A percentile compares a stretch with the other conserved stretches of the same genome.
Conservation (phyloP, 2,888 invertebrate genomes). For the Melinaea menophilus region DNA sequence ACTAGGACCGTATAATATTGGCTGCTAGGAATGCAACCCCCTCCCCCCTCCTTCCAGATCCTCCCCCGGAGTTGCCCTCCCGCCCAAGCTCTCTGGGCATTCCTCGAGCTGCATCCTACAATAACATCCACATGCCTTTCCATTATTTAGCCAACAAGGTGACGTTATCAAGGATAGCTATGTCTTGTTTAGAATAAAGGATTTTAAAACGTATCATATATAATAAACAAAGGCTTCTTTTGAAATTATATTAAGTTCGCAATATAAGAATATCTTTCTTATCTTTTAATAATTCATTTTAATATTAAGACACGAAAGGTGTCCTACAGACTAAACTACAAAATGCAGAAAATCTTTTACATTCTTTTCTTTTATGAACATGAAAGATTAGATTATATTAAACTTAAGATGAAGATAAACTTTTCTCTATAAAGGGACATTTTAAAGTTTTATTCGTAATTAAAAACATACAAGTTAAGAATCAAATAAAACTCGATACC, state of each 20-base stretch:
- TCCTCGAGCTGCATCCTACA: constrained; percentile 28
- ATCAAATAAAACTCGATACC: background rate
- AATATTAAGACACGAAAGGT: too few species aligned
- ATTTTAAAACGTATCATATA: background rate
- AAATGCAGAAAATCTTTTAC: too few species aligned
- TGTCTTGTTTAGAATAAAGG: constrained; percentile 7
- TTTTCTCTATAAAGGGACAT: too few species aligned
- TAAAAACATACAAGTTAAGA: background rate
- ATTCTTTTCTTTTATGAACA: too few species aligned
- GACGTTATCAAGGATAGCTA: constrained; percentile 6
- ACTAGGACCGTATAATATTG: constrained; percentile 74
- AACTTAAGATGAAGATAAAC: too few species aligned
- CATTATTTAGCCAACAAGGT: constrained; percentile 16
- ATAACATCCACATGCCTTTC: constrained; percentile 25
- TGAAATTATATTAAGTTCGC: too few species aligned
- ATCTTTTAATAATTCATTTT: too few species aligned
- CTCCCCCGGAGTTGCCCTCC: constrained; percentile 16
- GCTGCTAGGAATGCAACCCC: constrained; percentile 46
- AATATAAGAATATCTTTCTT: too few species aligned
- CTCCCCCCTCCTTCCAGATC: constrained; percentile 21
- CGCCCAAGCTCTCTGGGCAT: constrained; percentile 17
- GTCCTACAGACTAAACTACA: too few species aligned
- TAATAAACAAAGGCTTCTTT: too few species aligned
- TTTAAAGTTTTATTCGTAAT: too few species aligned
- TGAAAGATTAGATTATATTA: too few species aligned